Evolutionary conservation across 2,113 vertebrate genomes (phyloP).

Genomic region (Hiodon alosoides): DNA sequence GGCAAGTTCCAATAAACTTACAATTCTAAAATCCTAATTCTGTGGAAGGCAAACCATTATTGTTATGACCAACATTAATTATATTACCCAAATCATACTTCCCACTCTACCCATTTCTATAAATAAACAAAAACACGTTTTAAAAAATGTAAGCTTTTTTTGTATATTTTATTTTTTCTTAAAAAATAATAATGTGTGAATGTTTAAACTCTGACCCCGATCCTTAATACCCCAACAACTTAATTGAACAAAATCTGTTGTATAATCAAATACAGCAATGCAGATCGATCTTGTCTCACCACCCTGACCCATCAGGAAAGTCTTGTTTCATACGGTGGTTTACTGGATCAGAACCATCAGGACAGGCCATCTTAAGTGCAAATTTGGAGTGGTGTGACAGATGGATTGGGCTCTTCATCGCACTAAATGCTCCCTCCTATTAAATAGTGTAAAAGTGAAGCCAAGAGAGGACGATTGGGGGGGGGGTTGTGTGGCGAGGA

Average conservation of each 20-base stretch:
- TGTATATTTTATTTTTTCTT: constrained; percentile 1
- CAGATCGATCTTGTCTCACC: not conserved
- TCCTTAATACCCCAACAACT: not conserved
- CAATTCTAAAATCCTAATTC: not conserved
- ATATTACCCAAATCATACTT: not conserved
- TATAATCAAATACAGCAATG: constrained; percentile 18
- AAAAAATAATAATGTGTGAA: constrained; percentile 16
- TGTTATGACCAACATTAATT: not conserved
- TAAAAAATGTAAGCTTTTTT: too few species aligned
- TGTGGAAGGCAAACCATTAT: not conserved
- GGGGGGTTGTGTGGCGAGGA: not conserved
- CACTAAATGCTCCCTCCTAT: too few species aligned
- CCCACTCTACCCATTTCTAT: not conserved
- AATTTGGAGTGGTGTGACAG: not conserved
- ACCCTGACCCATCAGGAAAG: not conserved
- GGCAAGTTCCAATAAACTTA: too few species aligned
- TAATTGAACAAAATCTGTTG: not conserved
- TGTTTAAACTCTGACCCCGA: constrained; percentile 4
- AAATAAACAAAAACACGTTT: not conserved
- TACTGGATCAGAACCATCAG: not conserved
- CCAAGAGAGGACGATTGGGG: not conserved
- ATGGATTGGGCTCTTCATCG: too few species aligned
- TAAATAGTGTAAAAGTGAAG: too few species aligned
- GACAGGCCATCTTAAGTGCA: constrained; percentile 19
- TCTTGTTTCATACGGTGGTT: constrained; percentile 4